Conservation (phyloP, 2,113 vertebrate species). For the Narcine bancroftii region DNA sequence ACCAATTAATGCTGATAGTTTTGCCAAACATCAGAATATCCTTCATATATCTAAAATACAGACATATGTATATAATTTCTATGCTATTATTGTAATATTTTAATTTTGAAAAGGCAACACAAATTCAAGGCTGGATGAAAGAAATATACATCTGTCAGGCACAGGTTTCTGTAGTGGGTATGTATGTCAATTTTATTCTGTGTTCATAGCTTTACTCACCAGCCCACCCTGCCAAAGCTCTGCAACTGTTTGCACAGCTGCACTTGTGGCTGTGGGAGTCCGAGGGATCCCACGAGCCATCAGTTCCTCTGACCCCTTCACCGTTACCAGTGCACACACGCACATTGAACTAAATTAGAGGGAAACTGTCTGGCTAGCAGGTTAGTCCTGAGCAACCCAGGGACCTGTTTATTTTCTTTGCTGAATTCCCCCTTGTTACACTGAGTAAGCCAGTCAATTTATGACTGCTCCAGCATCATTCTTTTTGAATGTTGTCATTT, state of each 20-base stretch:
- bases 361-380: constrained; percentile 61
- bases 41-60: not conserved
- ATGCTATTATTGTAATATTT: constrained; percentile 38
- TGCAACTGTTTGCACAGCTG: constrained; percentile 91
- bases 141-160: constrained; percentile 60
- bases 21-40: not conserved
- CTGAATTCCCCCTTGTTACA: constrained; percentile 68
- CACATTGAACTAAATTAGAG: constrained; percentile 62
- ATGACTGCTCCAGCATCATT: not conserved
- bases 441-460: constrained; percentile 60
- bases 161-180: constrained; percentile 63
- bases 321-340: constrained; percentile 51
- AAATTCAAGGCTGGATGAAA: constrained; percentile 51
- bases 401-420: constrained; percentile 72
- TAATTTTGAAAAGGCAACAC: constrained; percentile 45
- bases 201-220: constrained; percentile 78
- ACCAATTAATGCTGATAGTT: not conserved
- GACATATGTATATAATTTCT: not conserved
- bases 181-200: constrained; percentile 68
- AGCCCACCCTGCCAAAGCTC: constrained; percentile 77
- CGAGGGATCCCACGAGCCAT: constrained; percentile 64
- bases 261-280: constrained; percentile 72
- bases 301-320: constrained; percentile 61
- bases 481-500: constrained; percentile 20
- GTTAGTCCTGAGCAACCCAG: constrained; percentile 60